Conservation (phyloP, 2,888 invertebrate genomes). For the Alloscopus bannaensis region DNA sequence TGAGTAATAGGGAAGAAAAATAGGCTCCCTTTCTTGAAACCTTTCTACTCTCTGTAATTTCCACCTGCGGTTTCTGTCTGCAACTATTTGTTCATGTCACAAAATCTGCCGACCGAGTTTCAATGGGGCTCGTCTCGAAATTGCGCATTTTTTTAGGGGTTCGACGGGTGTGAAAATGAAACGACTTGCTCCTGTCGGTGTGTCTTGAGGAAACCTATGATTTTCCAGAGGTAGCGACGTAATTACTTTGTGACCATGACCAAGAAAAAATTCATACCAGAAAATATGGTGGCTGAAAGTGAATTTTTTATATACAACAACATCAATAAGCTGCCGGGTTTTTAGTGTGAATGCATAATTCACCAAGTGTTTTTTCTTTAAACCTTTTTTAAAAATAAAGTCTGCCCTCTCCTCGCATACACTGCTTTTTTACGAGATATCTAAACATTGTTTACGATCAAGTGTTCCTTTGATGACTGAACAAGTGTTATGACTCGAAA, state of each 20-base stretch:
- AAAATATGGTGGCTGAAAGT: not conserved
- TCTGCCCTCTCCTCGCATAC: too few relatives aligned
- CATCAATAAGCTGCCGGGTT: too few relatives aligned
- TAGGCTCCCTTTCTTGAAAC: slow-evolving; percentile 51
- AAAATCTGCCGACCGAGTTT: too few relatives aligned
- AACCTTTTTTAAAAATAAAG: too few relatives aligned
- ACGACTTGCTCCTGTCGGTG: slow-evolving; percentile 39
- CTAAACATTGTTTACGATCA: slow-evolving; percentile 29
- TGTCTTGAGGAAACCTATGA: slow-evolving; percentile 24
- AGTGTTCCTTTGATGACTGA: not conserved
- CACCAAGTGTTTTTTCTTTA: slow-evolving; percentile 13
- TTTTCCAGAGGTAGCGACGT: slow-evolving; percentile 29
- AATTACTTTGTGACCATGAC: too few relatives aligned
- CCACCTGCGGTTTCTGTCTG: slow-evolving; percentile 64
- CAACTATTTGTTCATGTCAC: slow-evolving; percentile 64
- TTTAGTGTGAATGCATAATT: too few relatives aligned
- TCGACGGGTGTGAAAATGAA: slow-evolving; percentile 39
- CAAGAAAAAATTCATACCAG: slow-evolving; percentile 12
- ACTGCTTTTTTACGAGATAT: slow-evolving; percentile 23
- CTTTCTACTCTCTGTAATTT: slow-evolving; percentile 51
- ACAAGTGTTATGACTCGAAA: not conserved
- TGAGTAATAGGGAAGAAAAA: slow-evolving; percentile 13
- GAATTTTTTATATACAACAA: too few relatives aligned
- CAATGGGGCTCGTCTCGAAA: too few relatives aligned
- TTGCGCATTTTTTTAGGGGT: not conserved